Evolutionary conservation across 2,113 vertebrate species (phyloP).

Genomic region (Caranx ignobilis): DNA sequence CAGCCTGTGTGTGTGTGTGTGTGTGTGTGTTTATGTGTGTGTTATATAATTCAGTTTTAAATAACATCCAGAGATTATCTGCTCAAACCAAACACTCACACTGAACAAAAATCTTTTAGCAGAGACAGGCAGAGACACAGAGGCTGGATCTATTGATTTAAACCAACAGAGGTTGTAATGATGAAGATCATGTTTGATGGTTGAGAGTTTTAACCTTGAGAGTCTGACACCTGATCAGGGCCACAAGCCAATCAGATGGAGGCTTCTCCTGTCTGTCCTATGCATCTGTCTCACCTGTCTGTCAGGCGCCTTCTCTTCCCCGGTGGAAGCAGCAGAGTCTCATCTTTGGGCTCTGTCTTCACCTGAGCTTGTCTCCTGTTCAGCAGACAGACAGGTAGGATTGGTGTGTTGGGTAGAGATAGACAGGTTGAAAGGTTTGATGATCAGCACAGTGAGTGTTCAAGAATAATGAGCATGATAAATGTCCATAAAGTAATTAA

Average conservation of each 20-base stretch:
- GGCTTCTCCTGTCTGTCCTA: not conserved
- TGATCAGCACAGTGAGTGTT: too few species aligned
- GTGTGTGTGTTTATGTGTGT: conserved; percentile 7
- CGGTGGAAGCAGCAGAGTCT: conserved; percentile 43
- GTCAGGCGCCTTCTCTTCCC: conserved; percentile 54
- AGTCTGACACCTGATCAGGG: not conserved
- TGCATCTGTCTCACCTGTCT: conserved; percentile 54
- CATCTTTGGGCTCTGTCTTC: conserved; percentile 28
- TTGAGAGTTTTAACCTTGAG: not conserved
- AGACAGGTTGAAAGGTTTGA: not conserved
- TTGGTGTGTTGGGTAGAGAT: conserved; percentile 17
- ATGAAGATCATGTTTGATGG: not conserved
- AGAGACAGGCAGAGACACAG: not conserved
- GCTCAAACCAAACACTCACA: conserved; percentile 22
- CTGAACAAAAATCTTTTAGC: not conserved
- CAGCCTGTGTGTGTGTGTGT: not conserved
- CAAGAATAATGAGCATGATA: too few species aligned
- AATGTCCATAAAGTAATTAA: too few species aligned
- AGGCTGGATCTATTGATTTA: not conserved
- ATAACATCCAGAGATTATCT: conserved; percentile 34
- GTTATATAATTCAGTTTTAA: conserved; percentile 50
- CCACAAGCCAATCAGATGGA: conserved; percentile 14
- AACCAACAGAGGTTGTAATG: not conserved
- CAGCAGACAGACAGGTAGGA: conserved; percentile 20
- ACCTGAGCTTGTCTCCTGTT: conserved; percentile 37